phyloP scores from a whole-genome alignment of 2,113 vertebrate species.

The Petromus typicus region DNA sequence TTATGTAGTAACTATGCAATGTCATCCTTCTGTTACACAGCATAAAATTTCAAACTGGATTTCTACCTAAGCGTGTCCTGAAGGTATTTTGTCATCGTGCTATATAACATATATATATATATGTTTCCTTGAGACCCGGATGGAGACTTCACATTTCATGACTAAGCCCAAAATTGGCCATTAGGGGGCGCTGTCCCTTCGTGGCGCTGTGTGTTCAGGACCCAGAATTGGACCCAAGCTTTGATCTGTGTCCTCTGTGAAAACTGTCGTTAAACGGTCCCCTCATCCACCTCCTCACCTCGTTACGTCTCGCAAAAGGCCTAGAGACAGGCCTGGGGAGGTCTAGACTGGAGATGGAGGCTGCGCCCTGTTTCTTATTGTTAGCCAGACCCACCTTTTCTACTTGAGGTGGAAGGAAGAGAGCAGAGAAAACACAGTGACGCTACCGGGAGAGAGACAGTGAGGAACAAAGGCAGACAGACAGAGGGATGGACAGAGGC shows the following conservation, averaged over 20 bases:
- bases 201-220: not conserved
- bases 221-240: not conserved
- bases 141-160: conserved; percentile 26
- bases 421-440: not conserved
- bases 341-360: not conserved
- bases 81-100: not conserved
- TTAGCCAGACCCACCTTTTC: not conserved
- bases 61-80: not conserved
- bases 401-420: not conserved
- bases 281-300: not conserved
- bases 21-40: not conserved
- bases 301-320: not conserved
- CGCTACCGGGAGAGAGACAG: not conserved
- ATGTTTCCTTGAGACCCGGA: not conserved
- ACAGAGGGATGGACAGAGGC: too few species aligned
- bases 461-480: not conserved
- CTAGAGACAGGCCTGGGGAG: not conserved
- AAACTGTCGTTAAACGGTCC: not conserved
- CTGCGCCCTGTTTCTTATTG: not conserved
- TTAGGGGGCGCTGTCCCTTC: not conserved
- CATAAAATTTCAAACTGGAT: not conserved
- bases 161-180: not conserved
- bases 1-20: not conserved
- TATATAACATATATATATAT: not conserved
- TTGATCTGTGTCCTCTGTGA: not conserved